These are phyloP conservation scores for Drosophila fuyamai DNA, from an alignment of 1,140 invertebrate genomes.

Conservation along the genomic window DNA sequence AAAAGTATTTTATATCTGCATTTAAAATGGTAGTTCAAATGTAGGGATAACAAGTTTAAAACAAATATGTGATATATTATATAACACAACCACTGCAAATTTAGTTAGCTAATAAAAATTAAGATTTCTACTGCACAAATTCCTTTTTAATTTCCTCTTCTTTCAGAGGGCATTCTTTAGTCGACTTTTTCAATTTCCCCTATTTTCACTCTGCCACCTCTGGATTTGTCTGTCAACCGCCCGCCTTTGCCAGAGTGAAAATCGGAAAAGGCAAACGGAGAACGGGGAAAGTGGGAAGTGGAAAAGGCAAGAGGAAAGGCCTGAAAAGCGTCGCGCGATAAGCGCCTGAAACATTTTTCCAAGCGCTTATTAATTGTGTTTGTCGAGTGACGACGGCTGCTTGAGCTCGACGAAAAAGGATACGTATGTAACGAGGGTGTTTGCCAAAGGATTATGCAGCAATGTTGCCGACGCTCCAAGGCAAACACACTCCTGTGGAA, in stretches of 20 bases:
- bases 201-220: neutral
- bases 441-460: slow-evolving; percentile 60
- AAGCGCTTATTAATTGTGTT: slow-evolving; percentile 77
- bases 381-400: slow-evolving; percentile 60
- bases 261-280: neutral
- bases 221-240: slow-evolving; percentile 9
- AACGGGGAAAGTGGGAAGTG: neutral
- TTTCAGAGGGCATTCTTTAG: slow-evolving; percentile 13
- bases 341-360: slow-evolving; percentile 72
- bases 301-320: slow-evolving; percentile 18
- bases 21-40: too few species aligned
- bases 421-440: slow-evolving; percentile 35
- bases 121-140: neutral
- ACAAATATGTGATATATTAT: too few species aligned
- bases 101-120: neutral
- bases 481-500: slow-evolving; percentile 27
- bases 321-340: slow-evolving; percentile 68
- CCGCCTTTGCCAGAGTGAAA: neutral
- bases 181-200: slow-evolving; percentile 26
- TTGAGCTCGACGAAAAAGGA: slow-evolving; percentile 16
- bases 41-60: too few species aligned
- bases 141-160: slow-evolving; percentile 16
- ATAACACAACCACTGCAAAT: too few species aligned
- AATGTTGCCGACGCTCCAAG: slow-evolving; percentile 34
- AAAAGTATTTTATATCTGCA: too few species aligned